Percentiles rank a stretch among this genome's conserved stretches.
phyloP scores from a whole-genome alignment of 2,888 invertebrate genomes.

The Nipponacmea schrenckii region DNA sequence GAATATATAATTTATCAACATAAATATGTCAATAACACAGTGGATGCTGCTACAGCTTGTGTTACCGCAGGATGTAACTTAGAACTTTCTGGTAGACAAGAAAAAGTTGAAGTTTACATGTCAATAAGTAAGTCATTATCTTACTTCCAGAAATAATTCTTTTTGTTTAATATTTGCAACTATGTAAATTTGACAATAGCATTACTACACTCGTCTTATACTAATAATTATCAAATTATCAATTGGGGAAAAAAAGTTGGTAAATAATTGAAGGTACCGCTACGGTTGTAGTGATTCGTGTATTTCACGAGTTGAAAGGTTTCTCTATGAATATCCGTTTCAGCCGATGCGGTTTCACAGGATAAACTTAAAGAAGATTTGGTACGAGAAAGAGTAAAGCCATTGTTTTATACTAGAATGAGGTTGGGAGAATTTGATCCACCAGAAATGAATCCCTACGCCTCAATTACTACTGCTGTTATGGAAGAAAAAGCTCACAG shows the following conservation, averaged over 20 bases:
- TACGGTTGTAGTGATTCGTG: too few relatives aligned
- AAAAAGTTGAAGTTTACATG: neutral
- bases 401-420: conserved; percentile 30
- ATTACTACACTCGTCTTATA: too few relatives aligned
- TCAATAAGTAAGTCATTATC: neutral
- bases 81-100: neutral
- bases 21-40: conserved; percentile 23
- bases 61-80: conserved; percentile 28
- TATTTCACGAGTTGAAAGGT: too few relatives aligned
- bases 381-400: conserved; percentile 19
- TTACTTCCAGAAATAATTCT: too few relatives aligned
- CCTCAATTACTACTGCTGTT: conserved; percentile 29
- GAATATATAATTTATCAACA: conserved; percentile 28
- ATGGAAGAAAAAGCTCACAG: conserved; percentile 40
- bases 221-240: too few relatives aligned
- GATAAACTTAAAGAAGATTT: conserved; percentile 9
- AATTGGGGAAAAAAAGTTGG: too few relatives aligned
- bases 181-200: too few relatives aligned
- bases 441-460: conserved; percentile 42
- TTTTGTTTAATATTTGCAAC: too few relatives aligned
- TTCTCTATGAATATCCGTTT: too few relatives aligned
- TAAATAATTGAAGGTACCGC: too few relatives aligned
- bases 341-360: neutral
- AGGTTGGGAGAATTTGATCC: conserved; percentile 36
- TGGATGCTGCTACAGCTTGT: conserved; percentile 22